phyloP scores from a whole-genome alignment of 1,140 invertebrate species.

The Lepidurus apus region DNA sequence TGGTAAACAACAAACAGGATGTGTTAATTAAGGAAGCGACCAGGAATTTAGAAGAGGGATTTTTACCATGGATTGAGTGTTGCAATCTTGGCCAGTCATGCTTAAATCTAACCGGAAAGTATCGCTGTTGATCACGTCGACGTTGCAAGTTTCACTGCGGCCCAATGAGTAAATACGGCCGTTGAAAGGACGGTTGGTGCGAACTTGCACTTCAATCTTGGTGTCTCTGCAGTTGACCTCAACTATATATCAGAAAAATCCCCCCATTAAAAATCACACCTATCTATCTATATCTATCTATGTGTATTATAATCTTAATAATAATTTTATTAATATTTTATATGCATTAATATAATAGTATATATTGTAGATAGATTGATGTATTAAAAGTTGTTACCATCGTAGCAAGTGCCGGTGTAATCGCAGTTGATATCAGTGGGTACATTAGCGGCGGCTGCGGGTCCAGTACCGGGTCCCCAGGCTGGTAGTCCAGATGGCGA shows the following conservation, averaged over 20 bases:
- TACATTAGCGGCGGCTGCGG: background rate
- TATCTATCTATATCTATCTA: background rate
- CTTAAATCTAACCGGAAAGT: constrained; percentile 84
- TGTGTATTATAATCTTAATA: constrained; percentile 23
- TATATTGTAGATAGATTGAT: too few relatives aligned
- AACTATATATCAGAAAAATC: constrained; percentile 52
- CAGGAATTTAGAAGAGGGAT: background rate
- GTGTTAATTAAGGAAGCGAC: background rate
- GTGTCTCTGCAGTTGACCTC: constrained; percentile 91
- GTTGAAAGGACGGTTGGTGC: constrained; percentile 89
- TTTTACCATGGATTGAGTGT: constrained; percentile 56
- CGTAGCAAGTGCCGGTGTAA: constrained; percentile 88
- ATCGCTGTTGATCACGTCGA: constrained; percentile 86
- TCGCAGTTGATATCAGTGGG: constrained; percentile 77
- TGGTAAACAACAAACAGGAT: background rate
- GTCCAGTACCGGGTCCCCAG: constrained; percentile 2
- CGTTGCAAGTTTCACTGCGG: constrained; percentile 88
- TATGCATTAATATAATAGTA: background rate
- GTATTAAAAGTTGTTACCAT: too few relatives aligned
- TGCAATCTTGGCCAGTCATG: constrained; percentile 89
- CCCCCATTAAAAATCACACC: background rate
- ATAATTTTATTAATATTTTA: background rate
- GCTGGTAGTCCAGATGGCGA: constrained; percentile 23
- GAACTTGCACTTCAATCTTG: constrained; percentile 82
- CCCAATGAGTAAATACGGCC: constrained; percentile 89